A percentile compares a stretch with the other conserved stretches of the same genome.
These are phyloP conservation scores for Micromesistius poutassou DNA, from an alignment of 2,797 vertebrate genomes.

Conservation along the genomic window DNA sequence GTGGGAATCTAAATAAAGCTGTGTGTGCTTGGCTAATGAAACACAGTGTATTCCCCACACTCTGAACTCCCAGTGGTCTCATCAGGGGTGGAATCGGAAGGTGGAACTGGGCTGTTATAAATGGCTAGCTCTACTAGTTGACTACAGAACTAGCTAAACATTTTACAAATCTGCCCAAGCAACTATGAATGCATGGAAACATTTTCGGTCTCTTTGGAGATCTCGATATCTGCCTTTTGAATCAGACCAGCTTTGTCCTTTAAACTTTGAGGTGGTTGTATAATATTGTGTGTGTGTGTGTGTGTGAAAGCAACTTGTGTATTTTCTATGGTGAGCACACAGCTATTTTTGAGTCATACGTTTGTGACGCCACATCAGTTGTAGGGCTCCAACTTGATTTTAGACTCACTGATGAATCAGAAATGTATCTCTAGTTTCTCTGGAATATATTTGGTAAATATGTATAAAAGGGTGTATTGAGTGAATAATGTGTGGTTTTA, in stretches of 20 bases:
- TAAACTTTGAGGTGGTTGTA: too few species aligned
- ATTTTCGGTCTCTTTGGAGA: too few species aligned
- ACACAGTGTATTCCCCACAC: conserved; percentile 62
- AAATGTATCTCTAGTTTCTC: not conserved
- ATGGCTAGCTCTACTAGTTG: conserved; percentile 23
- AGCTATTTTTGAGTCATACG: too few species aligned
- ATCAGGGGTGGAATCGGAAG: conserved; percentile 54
- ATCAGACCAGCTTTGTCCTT: too few species aligned
- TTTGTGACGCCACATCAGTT: too few species aligned
- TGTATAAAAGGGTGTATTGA: not conserved
- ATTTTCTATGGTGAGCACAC: too few species aligned
- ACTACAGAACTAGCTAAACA: not conserved
- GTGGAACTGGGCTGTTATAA: not conserved
- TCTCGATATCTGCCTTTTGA: too few species aligned
- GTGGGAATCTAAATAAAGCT: conserved; percentile 74
- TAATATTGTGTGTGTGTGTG: too few species aligned
- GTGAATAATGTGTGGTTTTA: not conserved
- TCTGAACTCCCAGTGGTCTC: conserved; percentile 27
- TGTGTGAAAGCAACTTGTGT: too few species aligned
- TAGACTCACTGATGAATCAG: not conserved
- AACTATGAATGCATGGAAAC: not conserved
- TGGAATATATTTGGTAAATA: not conserved
- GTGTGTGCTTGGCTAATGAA: conserved; percentile 71
- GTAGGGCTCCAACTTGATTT: not conserved
- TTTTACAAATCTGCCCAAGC: not conserved